Percentiles rank a stretch among this genome's conserved stretches.
Conservation (phyloP, 2,113 vertebrate genomes). For the Ptychochromis oligacanthus region DNA sequence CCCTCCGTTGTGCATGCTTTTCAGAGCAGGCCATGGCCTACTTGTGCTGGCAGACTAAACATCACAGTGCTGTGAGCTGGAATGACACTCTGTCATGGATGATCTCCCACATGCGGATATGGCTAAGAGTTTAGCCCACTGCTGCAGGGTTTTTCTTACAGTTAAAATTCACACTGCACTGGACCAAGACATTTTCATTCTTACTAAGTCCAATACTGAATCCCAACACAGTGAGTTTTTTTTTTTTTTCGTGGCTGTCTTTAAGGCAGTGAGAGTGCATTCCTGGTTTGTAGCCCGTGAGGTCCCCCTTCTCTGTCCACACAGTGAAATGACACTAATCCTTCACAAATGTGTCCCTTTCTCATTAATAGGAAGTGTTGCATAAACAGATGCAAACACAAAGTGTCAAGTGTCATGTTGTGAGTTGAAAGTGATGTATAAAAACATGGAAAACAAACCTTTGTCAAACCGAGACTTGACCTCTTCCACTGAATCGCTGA, state of each 20-base stretch:
- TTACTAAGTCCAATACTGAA: slow-evolving; percentile 50
- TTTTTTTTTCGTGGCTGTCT: slow-evolving; percentile 14
- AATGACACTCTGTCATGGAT: slow-evolving; percentile 79
- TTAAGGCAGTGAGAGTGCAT: slow-evolving; percentile 35
- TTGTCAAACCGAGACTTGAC: slow-evolving; percentile 76
- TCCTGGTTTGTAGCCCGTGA: slow-evolving; percentile 25
- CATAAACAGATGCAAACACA: slow-evolving; percentile 30
- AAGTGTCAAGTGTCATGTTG: neutral
- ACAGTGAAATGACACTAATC: slow-evolving; percentile 57
- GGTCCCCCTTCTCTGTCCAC: slow-evolving; percentile 23
- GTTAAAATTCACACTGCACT: slow-evolving; percentile 69
- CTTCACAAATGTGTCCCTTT: slow-evolving; percentile 61
- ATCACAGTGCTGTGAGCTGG: slow-evolving; percentile 75
- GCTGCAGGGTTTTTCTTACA: slow-evolving; percentile 57
- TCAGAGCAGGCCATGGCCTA: slow-evolving; percentile 72
- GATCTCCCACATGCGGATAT: slow-evolving; percentile 69
- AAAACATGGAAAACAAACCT: slow-evolving; percentile 51
- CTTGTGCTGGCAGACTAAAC: slow-evolving; percentile 75
- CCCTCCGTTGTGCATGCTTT: slow-evolving; percentile 58
- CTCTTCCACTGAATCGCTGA: slow-evolving; percentile 75
- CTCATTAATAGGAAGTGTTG: slow-evolving; percentile 49
- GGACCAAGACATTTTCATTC: slow-evolving; percentile 61
- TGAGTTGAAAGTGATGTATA: slow-evolving; percentile 29
- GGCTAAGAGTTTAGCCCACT: slow-evolving; percentile 52
- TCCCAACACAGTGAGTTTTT: slow-evolving; percentile 34